phyloP scores from a whole-genome alignment of 2,113 vertebrate genomes.

The Thryonomys swinderianus region DNA sequence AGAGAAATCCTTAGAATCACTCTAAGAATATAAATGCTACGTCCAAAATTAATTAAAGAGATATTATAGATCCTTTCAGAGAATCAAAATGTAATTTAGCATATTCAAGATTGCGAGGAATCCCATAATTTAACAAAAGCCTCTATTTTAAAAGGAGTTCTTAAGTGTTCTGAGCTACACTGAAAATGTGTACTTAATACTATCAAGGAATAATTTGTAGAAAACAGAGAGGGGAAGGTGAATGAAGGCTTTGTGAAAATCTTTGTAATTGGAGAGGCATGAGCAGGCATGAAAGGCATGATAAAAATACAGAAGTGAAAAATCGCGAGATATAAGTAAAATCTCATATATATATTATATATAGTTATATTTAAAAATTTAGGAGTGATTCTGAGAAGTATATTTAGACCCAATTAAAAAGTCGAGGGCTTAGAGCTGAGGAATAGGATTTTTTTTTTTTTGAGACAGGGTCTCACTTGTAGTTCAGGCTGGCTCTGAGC shows the following conservation, averaged over 20 bases:
- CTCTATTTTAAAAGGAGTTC: conserved; percentile 3
- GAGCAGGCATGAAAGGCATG: neutral
- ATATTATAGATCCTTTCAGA: neutral
- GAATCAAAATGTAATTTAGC: too few species aligned
- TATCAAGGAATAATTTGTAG: neutral
- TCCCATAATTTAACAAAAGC: neutral
- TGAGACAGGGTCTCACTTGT: too few species aligned
- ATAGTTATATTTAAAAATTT: neutral
- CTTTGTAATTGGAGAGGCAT: neutral
- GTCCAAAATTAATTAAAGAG: neutral
- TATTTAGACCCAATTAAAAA: neutral
- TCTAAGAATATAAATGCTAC: neutral
- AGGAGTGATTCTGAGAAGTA: neutral
- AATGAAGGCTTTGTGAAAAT: neutral
- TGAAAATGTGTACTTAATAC: neutral
- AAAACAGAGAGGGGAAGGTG: neutral
- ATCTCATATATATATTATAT: too few species aligned
- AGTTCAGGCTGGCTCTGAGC: too few species aligned
- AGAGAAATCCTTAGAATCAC: neutral
- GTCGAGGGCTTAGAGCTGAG: neutral
- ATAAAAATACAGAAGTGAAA: neutral
- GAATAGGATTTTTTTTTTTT: neutral
- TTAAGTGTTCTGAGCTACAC: neutral
- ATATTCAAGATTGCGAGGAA: neutral
- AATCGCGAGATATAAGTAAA: neutral